Percentiles rank a stretch among this genome's conserved stretches.
These are phyloP conservation scores for Diuraphis noxia DNA, from an alignment of 1,140 invertebrate species.

Conservation along the genomic window DNA sequence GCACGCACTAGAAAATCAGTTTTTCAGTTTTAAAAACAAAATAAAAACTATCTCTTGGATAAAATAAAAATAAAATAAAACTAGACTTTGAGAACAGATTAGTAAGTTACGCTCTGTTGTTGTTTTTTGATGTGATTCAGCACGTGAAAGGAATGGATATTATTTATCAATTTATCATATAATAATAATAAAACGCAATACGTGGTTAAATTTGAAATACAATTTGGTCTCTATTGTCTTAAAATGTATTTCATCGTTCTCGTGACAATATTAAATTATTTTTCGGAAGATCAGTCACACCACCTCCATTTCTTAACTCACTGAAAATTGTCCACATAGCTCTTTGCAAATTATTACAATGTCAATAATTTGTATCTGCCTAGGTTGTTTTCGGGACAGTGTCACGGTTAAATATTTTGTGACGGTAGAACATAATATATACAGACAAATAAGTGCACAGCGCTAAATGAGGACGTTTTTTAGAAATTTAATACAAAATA, in stretches of 20 bases:
- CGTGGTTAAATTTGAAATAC: conserved; percentile 33
- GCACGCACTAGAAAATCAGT: not conserved
- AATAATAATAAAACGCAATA: conserved; percentile 7
- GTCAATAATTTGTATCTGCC: not conserved
- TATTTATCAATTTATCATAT: not conserved
- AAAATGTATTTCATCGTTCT: conserved; percentile 25
- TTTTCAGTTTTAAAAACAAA: not conserved
- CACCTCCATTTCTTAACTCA: too few species aligned
- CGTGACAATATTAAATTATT: conserved; percentile 44
- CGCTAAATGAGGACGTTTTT: not conserved
- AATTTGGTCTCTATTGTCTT: not conserved
- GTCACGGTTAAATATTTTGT: not conserved
- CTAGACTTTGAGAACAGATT: not conserved
- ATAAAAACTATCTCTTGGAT: not conserved
- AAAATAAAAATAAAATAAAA: too few species aligned
- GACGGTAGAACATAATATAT: not conserved
- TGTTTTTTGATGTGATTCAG: not conserved
- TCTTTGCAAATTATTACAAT: not conserved
- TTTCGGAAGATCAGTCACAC: not conserved
- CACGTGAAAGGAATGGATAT: not conserved
- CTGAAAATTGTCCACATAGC: not conserved
- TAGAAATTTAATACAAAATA: not conserved
- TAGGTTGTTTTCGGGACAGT: not conserved
- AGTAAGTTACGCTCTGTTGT: not conserved
- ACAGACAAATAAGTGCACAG: not conserved